Percentiles rank a stretch among this genome's conserved stretches.
These are phyloP conservation scores for Panagrolaimus sp. DNA, from an alignment of 1,140 invertebrate species.

Conservation along the genomic window DNA sequence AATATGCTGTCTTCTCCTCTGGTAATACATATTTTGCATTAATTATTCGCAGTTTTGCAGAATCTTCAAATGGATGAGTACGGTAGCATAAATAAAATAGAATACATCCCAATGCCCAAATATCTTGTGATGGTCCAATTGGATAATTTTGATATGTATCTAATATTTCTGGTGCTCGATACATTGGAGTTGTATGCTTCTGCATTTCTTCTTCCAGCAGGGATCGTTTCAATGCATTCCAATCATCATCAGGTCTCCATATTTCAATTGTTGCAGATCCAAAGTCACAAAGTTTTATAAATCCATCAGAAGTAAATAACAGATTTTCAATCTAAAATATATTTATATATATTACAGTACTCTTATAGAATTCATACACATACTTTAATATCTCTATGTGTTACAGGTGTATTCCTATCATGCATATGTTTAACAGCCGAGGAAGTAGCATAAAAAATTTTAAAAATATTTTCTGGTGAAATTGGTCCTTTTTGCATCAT, in stretches of 20 bases:
- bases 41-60: slow-evolving; percentile 83
- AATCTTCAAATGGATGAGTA: slow-evolving; percentile 93
- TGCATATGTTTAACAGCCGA: slow-evolving; percentile 87
- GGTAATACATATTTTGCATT: slow-evolving; percentile 89
- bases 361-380: slow-evolving; percentile 61
- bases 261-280: slow-evolving; percentile 84
- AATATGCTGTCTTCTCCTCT: slow-evolving; percentile 71
- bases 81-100: slow-evolving; percentile 84
- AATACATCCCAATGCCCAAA: slow-evolving; percentile 95
- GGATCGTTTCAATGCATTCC: slow-evolving; percentile 83
- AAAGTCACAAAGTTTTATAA: slow-evolving; percentile 95
- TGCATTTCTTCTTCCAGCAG: slow-evolving; percentile 83
- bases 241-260: slow-evolving; percentile 75
- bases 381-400: slow-evolving; percentile 85
- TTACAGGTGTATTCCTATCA: slow-evolving; percentile 75
- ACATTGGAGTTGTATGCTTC: slow-evolving; percentile 68
- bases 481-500: slow-evolving; percentile 31
- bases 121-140: slow-evolving; percentile 76
- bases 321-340: slow-evolving; percentile 68
- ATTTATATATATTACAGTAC: background rate
- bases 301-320: slow-evolving; percentile 71
- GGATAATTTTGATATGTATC: slow-evolving; percentile 94
- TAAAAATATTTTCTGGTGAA: slow-evolving; percentile 64
- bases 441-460: slow-evolving; percentile 83
- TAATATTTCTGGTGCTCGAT: slow-evolving; percentile 82